Conservation (phyloP, 2,797 vertebrate species). For the Poecilia picta region DNA sequence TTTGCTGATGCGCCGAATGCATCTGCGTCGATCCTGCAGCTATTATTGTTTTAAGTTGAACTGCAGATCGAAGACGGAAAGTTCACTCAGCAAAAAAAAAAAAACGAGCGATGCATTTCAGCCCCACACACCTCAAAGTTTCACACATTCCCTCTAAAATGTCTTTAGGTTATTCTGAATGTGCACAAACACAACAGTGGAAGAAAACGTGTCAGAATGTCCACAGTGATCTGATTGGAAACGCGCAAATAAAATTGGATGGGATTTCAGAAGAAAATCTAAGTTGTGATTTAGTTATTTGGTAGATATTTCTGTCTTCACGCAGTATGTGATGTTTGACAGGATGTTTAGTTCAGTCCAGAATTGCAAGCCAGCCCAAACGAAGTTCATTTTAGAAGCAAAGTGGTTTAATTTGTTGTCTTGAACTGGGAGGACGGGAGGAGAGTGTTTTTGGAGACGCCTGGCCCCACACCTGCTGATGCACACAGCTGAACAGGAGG, state of each 20-base stretch:
- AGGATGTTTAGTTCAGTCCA: conserved; percentile 3
- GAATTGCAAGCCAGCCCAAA: background rate
- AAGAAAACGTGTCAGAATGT: background rate
- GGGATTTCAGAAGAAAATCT: background rate
- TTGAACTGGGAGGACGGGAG: conserved; percentile 16
- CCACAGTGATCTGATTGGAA: background rate
- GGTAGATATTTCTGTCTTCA: background rate
- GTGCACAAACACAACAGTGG: background rate
- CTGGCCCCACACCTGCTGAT: conserved; percentile 74
- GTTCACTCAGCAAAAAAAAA: background rate
- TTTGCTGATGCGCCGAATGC: background rate
- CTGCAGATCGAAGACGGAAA: background rate
- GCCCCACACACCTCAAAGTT: conserved; percentile 6
- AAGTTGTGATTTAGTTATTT: conserved; percentile 15
- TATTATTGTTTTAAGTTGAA: background rate
- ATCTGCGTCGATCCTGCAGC: background rate
- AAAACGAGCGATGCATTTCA: background rate
- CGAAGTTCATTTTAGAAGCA: background rate
- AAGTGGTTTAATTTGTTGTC: background rate
- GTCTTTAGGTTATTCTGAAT: conserved; percentile 1
- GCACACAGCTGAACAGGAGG: conserved; percentile 79
- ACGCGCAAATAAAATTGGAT: background rate
- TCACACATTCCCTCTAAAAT: conserved; percentile 29
- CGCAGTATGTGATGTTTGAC: conserved; percentile 9
- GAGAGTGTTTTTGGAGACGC: conserved; percentile 52